A percentile compares a stretch with the other conserved stretches of the same genome.
Conservation (phyloP, 2,888 invertebrate species). For the Lycia hirtaria region DNA sequence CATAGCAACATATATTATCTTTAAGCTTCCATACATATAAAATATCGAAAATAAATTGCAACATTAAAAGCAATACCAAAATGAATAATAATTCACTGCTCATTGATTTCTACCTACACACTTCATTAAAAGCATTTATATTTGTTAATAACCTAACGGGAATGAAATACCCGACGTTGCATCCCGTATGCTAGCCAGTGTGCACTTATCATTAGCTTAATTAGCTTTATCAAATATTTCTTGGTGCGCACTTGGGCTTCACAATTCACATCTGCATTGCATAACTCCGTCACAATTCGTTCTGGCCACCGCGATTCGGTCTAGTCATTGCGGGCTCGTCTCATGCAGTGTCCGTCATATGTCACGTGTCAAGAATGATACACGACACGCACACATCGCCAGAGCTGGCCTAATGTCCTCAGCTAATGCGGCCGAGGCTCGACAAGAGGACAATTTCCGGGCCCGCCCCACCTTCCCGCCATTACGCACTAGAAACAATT, state of each 20-base stretch:
- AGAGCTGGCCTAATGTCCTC: constrained; percentile 73
- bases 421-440: constrained; percentile 74
- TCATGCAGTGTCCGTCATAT: constrained; percentile 52
- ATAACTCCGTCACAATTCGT: constrained; percentile 38
- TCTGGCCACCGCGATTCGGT: constrained; percentile 51
- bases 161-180: background rate
- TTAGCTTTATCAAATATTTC: constrained; percentile 26
- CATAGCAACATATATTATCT: no score
- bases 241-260: constrained; percentile 25
- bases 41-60: no score
- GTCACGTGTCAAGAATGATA: constrained; percentile 71
- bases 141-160: constrained; percentile 5
- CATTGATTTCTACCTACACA: background rate
- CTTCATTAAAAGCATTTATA: background rate
- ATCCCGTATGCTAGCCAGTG: constrained; percentile 2
- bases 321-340: constrained; percentile 56
- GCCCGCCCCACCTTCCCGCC: constrained; percentile 74
- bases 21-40: no score
- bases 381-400: constrained; percentile 66
- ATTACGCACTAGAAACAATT: constrained; percentile 79
- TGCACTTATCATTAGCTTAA: constrained; percentile 26
- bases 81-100: background rate
- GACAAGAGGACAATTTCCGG: constrained; percentile 83
- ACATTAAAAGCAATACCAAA: no score
- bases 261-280: constrained; percentile 31